Evolutionary conservation across 2,113 vertebrate genomes (phyloP), one percentile per base, ranked within the genome.

Genomic region (Diglossa brunneiventris): DNA sequence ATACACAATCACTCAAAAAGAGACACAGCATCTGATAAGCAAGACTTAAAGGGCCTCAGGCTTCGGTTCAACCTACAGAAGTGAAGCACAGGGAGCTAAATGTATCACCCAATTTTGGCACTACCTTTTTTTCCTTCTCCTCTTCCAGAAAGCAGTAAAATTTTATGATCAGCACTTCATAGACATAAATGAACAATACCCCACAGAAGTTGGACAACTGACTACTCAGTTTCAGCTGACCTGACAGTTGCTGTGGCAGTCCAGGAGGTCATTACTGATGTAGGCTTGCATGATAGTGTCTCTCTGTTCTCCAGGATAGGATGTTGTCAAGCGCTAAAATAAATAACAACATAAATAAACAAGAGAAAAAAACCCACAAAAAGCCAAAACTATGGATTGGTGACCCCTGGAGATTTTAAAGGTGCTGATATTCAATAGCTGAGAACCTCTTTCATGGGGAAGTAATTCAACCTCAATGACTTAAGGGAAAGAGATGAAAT

Each of bases 251-350:
- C 92, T 98, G 93, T 98, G 97, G 81, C 97, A 97, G 59, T 98
- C 98, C 73, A 99, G 92, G 56, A 99, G 98, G 94, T 99, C 99
- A 8, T 99, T 99, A 95, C 97, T 98, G 96, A 99, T 97, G 76
- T 99, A 99, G 80, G 99, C 99, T 89, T 99, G 99, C 82, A 99
- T 97, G 17, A 99, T 98, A 0, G 98, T 99, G 94, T 99, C 99
- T 92, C 99, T 98, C 97, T 99, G 99, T 75, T 99, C 99, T 30
- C 99, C 99, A 5, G 98, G 98, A 42, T 99, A 98, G 11, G 99
- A 99, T 5, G 98, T 98, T 61, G 99, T 99, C 95, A 99, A 96
- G 88, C 99, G 99, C 99, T 99, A 74, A 74, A 96, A 91, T 83
- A 89, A 82, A 90, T 37, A 86, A 35, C 68, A 50, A 42, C 27